A percentile compares a stretch with the other conserved stretches of the same genome.
phyloP scores from a whole-genome alignment of 2,797 vertebrate species.

The Perodicticus potto region DNA sequence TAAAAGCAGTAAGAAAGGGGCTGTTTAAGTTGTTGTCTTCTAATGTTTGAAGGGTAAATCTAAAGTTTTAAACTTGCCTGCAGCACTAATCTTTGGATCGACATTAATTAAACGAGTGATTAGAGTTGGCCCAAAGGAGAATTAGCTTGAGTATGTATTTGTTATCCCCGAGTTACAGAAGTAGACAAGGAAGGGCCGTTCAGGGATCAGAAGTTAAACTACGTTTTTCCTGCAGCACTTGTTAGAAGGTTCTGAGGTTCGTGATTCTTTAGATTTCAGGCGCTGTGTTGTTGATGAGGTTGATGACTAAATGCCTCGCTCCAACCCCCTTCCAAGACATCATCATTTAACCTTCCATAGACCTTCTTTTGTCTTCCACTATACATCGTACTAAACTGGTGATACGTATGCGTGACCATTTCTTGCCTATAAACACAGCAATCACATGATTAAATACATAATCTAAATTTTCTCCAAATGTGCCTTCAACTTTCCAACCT shows the following conservation, averaged over 20 bases:
- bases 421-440: background rate
- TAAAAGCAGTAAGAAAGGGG: background rate
- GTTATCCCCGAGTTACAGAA: background rate
- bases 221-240: background rate
- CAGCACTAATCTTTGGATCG: background rate
- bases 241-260: background rate
- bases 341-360: background rate
- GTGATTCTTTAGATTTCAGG: background rate
- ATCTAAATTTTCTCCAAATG: background rate
- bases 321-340: background rate
- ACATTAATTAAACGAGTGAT: background rate
- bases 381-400: background rate
- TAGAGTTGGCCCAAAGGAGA: conserved; percentile 3
- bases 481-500: background rate
- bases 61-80: background rate
- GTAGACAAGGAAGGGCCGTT: background rate
- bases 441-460: background rate
- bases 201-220: background rate
- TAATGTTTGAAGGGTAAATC: background rate
- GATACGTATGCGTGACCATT: background rate
- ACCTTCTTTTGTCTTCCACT: background rate
- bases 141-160: background rate
- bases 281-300: background rate
- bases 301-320: background rate
- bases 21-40: background rate